Evolutionary conservation across 1,140 invertebrate species (phyloP).

Genomic region (Zaprionus africanus): DNA sequence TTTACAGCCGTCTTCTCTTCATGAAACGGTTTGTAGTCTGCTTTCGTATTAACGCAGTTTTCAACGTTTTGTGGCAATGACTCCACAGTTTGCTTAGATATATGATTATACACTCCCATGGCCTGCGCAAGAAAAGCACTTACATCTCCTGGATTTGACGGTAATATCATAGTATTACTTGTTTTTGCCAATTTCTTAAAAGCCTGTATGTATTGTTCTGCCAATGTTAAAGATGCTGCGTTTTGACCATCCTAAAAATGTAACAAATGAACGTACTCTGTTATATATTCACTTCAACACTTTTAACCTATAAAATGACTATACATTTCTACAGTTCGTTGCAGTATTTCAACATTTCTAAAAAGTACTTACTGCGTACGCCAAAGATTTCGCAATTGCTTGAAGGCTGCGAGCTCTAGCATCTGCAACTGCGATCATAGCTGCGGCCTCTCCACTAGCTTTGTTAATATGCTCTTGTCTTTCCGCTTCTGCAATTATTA

Average conservation of each 20-base stretch:
- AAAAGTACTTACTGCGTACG: conserved; percentile 81
- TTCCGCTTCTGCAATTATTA: conserved; percentile 88
- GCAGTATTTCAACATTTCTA: not conserved
- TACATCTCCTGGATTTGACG: conserved; percentile 95
- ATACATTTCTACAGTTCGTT: not conserved
- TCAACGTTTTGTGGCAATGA: conserved; percentile 18
- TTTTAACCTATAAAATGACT: too few relatives aligned
- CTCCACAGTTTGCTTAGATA: conserved; percentile 56
- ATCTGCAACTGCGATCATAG: conserved; percentile 93
- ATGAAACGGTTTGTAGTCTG: conserved; percentile 58
- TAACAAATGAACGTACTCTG: not conserved
- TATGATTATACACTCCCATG: conserved; percentile 80
- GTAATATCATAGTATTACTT: conserved; percentile 97
- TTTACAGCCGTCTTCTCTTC: conserved; percentile 70
- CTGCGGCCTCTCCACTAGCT: conserved; percentile 94
- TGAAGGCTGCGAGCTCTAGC: conserved; percentile 92
- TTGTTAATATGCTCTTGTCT: conserved; percentile 95
- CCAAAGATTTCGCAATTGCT: conserved; percentile 89
- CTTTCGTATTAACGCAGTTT: conserved; percentile 45
- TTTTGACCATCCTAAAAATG: conserved; percentile 88
- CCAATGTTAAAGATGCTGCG: conserved; percentile 96
- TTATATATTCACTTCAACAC: not conserved
- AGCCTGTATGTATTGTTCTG: conserved; percentile 97
- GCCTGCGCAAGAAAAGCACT: conserved; percentile 93
- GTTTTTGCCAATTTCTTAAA: conserved; percentile 97